Conservation (phyloP, 2,113 vertebrate genomes). For the Plotosus lineatus region DNA sequence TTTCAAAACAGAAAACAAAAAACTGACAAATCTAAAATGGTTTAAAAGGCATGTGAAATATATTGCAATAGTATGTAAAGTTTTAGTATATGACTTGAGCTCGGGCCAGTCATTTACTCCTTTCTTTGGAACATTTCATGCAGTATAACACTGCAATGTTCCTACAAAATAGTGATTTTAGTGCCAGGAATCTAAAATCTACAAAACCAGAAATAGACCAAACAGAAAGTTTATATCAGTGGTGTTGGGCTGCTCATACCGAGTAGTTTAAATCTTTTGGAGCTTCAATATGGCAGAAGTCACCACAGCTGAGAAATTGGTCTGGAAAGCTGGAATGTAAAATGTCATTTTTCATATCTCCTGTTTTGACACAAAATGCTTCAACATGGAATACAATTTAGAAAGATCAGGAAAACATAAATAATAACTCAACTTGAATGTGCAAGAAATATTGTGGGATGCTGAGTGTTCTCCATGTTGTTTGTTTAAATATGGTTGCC, state of each 20-base stretch:
- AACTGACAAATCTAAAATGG: not conserved
- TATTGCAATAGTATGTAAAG: not conserved
- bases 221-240: slow-evolving; percentile 55
- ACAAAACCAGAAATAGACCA: slow-evolving; percentile 51
- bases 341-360: slow-evolving; percentile 38
- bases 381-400: slow-evolving; percentile 17
- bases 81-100: not conserved
- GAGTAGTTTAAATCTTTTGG: slow-evolving; percentile 36
- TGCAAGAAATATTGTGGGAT: not conserved
- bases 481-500: slow-evolving; percentile 19
- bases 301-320: slow-evolving; percentile 36
- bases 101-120: not conserved
- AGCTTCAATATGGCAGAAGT: slow-evolving; percentile 57
- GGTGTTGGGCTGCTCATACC: slow-evolving; percentile 56
- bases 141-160: not conserved
- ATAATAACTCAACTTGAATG: slow-evolving; percentile 24
- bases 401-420: slow-evolving; percentile 8
- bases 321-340: slow-evolving; percentile 28
- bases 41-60: not conserved
- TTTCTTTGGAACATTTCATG: not conserved
- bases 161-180: slow-evolving; percentile 46
- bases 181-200: slow-evolving; percentile 53
- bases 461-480: not conserved
- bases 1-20: not conserved
- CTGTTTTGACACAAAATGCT: slow-evolving; percentile 42